phyloP scores from a whole-genome alignment of 2,888 invertebrate genomes.

The Diplolepis rosae region DNA sequence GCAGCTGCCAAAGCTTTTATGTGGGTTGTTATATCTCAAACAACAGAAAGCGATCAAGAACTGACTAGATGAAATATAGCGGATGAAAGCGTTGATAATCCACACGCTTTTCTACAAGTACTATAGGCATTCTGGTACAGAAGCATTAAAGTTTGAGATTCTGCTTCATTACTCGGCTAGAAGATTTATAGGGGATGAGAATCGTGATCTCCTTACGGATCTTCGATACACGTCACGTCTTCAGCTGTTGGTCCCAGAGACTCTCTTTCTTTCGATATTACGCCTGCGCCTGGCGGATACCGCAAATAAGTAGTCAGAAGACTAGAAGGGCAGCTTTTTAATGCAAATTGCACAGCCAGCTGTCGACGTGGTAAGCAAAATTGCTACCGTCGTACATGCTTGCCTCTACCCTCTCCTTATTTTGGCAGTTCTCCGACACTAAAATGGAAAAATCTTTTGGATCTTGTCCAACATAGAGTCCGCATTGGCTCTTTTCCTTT shows the following conservation, averaged over 20 bases:
- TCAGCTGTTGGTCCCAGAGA: not conserved
- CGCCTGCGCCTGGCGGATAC: slow-evolving; percentile 9
- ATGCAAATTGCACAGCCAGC: slow-evolving; percentile 57
- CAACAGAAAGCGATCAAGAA: slow-evolving; percentile 1
- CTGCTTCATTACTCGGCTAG: slow-evolving; percentile 1
- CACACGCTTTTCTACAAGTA: slow-evolving; percentile 8
- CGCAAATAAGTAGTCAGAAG: slow-evolving; percentile 23
- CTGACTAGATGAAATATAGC: not conserved
- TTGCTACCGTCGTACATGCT: slow-evolving; percentile 38
- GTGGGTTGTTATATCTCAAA: slow-evolving; percentile 3
- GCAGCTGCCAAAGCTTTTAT: not conserved
- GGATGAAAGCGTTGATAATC: slow-evolving; percentile 15
- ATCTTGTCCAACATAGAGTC: slow-evolving; percentile 31
- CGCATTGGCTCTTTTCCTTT: not conserved
- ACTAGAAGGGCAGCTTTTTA: slow-evolving; percentile 47
- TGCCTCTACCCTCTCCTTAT: not conserved
- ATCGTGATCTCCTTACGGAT: slow-evolving; percentile 6
- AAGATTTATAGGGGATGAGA: slow-evolving; percentile 20
- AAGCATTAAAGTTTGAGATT: slow-evolving; percentile 21
- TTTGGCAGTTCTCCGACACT: slow-evolving; percentile 17
- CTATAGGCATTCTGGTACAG: not conserved
- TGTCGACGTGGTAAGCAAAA: slow-evolving; percentile 56
- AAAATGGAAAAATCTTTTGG: slow-evolving; percentile 32
- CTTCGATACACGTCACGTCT: slow-evolving; percentile 22
- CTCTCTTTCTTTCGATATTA: slow-evolving; percentile 14